Evolutionary conservation across 2,797 vertebrate species (phyloP).

Genomic region (Phylloscopus collybita): DNA sequence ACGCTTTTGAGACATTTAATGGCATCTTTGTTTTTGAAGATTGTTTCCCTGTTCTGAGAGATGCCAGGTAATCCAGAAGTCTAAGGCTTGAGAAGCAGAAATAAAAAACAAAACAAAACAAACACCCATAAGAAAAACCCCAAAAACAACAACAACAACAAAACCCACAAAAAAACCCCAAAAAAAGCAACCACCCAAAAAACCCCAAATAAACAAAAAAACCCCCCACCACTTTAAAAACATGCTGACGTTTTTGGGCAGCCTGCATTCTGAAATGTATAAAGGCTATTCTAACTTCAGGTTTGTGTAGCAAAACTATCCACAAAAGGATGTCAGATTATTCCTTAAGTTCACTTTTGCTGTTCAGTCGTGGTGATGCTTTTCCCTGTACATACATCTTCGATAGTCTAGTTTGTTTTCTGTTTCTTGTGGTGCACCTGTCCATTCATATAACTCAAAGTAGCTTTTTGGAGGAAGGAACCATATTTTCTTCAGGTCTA

Average conservation of each 20-base stretch:
- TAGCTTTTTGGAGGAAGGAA: background rate
- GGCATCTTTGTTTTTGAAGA: background rate
- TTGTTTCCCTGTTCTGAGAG: background rate
- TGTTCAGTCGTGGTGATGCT: background rate
- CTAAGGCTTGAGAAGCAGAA: background rate
- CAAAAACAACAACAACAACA: too few species aligned
- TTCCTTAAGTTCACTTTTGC: background rate
- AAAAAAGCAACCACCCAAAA: too few species aligned
- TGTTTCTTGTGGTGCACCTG: background rate
- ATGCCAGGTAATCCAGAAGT: background rate
- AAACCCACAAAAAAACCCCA: too few species aligned
- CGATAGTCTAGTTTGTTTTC: background rate
- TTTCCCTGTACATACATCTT: background rate
- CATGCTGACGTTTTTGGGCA: rapidly evolving
- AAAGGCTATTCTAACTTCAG: background rate
- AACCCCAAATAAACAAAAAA: too few species aligned
- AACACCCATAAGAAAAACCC: too few species aligned
- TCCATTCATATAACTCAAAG: background rate
- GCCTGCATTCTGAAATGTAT: background rate
- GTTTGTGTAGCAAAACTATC: background rate
- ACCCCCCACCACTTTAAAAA: background rate
- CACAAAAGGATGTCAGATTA: background rate
- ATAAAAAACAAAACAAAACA: background rate
- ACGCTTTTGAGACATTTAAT: background rate
- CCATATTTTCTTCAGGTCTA: background rate